phyloP scores from a whole-genome alignment of 2,888 invertebrate species.

The Drosophila barbarae region DNA sequence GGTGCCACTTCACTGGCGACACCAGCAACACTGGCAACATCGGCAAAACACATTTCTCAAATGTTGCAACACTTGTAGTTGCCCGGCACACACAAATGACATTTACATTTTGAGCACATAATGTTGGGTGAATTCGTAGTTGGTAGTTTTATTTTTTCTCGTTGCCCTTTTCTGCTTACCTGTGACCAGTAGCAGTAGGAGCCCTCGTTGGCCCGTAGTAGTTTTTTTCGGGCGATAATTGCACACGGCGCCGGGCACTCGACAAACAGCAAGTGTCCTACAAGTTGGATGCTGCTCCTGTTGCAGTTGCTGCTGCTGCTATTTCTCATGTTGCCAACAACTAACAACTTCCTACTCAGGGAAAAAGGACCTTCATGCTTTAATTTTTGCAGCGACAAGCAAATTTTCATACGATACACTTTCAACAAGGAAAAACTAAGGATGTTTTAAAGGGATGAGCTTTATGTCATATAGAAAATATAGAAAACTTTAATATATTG shows the following conservation, averaged over 20 bases:
- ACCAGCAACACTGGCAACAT: constrained; percentile 35
- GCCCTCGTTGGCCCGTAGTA: constrained; percentile 37
- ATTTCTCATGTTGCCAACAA: constrained; percentile 55
- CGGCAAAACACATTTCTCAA: constrained; percentile 57
- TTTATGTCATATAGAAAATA: too few relatives aligned
- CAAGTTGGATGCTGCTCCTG: constrained; percentile 42
- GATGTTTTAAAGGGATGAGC: too few relatives aligned
- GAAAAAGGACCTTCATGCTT: constrained; percentile 51
- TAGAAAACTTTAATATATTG: too few relatives aligned
- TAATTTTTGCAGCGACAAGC: constrained; percentile 43
- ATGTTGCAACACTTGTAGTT: constrained; percentile 63
- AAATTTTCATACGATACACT: constrained; percentile 22
- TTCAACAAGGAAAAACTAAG: neutral
- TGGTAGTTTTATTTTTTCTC: constrained; percentile 27
- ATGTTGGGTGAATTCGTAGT: constrained; percentile 39
- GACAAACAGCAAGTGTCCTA: constrained; percentile 44
- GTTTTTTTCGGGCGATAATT: constrained; percentile 61
- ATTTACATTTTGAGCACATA: constrained; percentile 70
- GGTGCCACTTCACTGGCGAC: constrained; percentile 47
- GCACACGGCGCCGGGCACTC: constrained; percentile 57
- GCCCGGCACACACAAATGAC: constrained; percentile 61
- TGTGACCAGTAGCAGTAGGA: constrained; percentile 26
- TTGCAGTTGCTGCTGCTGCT: constrained; percentile 18
- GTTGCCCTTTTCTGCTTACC: constrained; percentile 33
- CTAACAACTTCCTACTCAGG: constrained; percentile 63